Evolutionary conservation across 2,113 vertebrate species (phyloP).

Genomic region (Equus przewalskii): DNA sequence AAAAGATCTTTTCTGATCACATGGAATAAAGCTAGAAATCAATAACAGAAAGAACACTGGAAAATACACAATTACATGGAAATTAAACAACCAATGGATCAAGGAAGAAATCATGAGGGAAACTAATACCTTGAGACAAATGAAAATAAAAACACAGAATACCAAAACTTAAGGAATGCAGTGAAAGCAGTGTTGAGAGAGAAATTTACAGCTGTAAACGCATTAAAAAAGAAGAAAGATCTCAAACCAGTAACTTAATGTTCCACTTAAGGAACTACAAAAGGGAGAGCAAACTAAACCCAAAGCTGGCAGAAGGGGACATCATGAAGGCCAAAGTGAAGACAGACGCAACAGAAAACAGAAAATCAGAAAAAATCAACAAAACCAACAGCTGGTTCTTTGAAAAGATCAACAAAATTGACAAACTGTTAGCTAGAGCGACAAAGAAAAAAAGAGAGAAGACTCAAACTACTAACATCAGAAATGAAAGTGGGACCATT

Average conservation of each 20-base stretch:
- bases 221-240: not conserved
- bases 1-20: not conserved
- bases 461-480: not conserved
- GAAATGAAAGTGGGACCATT: not conserved
- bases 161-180: not conserved
- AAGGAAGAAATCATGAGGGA: not conserved
- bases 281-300: not conserved
- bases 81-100: not conserved
- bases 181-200: not conserved
- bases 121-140: not conserved
- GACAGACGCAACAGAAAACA: not conserved
- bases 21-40: constrained; percentile 14
- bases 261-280: not conserved
- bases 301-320: not conserved
- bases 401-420: not conserved
- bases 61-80: not conserved
- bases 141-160: not conserved
- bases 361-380: not conserved
- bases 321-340: not conserved
- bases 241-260: not conserved
- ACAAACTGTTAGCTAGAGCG: not conserved
- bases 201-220: not conserved
- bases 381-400: not conserved
- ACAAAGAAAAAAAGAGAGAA: not conserved
- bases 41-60: not conserved